These are phyloP conservation scores for Homalodisca vitripennis DNA, from an alignment of 1,140 invertebrate genomes.

Conservation along the genomic window DNA sequence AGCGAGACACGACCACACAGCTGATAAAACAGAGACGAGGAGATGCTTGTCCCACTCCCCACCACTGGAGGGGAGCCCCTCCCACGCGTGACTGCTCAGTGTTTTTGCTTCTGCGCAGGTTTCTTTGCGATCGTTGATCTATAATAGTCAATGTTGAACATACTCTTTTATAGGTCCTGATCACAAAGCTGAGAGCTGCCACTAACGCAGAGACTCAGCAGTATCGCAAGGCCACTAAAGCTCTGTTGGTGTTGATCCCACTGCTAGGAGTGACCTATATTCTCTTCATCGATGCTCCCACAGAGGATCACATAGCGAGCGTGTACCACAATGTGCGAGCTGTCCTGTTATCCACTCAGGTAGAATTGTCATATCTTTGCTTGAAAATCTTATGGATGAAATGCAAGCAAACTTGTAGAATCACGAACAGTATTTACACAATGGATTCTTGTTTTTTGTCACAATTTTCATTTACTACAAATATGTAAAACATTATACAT, in stretches of 20 bases:
- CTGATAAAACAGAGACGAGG: no score
- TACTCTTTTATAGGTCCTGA: constrained; percentile 65
- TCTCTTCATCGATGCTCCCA: constrained; percentile 73
- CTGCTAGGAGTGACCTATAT: constrained; percentile 87
- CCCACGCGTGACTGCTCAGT: not conserved
- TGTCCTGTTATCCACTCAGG: not conserved
- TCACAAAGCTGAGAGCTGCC: constrained; percentile 66
- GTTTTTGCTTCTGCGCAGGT: no score
- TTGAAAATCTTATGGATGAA: no score
- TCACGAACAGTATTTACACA: no score
- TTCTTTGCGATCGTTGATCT: not conserved
- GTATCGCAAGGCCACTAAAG: constrained; percentile 86
- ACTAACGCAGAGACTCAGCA: constrained; percentile 50
- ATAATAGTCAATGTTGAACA: not conserved
- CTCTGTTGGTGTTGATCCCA: constrained; percentile 82
- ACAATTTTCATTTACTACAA: no score
- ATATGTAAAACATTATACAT: no score
- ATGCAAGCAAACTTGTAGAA: no score
- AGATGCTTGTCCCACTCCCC: no score
- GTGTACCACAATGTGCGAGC: constrained; percentile 8
- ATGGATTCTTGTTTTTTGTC: no score
- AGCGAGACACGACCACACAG: no score
- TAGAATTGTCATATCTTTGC: no score
- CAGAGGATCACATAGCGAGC: constrained; percentile 49
- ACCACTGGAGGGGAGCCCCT: not conserved